Evolutionary conservation across 2,113 vertebrate species (phyloP), one percentile per base, ranked within the genome.

Genomic region (Tretioscincus oriximinensis): DNA sequence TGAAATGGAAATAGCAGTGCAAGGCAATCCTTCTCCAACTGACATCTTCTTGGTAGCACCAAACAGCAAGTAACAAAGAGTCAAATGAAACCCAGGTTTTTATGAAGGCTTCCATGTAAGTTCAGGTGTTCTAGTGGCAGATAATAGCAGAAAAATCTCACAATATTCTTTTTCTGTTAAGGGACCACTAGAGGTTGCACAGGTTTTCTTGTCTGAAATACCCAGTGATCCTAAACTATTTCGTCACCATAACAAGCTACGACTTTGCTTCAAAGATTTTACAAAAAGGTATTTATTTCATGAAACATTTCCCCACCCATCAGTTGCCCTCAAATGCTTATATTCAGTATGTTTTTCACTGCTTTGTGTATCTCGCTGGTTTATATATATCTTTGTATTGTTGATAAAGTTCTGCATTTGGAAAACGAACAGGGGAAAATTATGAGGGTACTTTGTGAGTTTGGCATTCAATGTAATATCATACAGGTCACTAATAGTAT

Each of bases 201-300:
- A 99, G 88, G 98, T 99, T 86, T 99, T 99, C 93, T 94, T 99
- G 80, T 97, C 97, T 49, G 98, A 99, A 88, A 99, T 99, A 89
- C 98, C 98, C 80, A 97, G 95, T 26, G 98, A 99, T 81, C 97
- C 98, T 45, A 99, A 99, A 91, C 96, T 99, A 80, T 99, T 99
- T 94, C 95, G 98, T 86, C 98, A 99, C 91, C 98, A 99, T 86
- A 99, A 99, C 92, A 99, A 99, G 86, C 95, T 99, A 1, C 95
- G 98, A 26, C 97, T 99, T 67, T 99, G 98, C 89, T 99, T 99
- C 90, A 99, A 99, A 90, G 98, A 99, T 94, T 99, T 99, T 93
- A 99, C 98, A 0, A 99, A 99, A 94, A 97, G 98, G 98, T 99
- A 95, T 2, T 73, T 80, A 60, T 74, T 87, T 29, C 72, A 82